A percentile compares a stretch with the other conserved stretches of the same genome.
Evolutionary conservation across 2,888 invertebrate species (phyloP).

Genomic region (Sphaerophoria taeniata): DNA sequence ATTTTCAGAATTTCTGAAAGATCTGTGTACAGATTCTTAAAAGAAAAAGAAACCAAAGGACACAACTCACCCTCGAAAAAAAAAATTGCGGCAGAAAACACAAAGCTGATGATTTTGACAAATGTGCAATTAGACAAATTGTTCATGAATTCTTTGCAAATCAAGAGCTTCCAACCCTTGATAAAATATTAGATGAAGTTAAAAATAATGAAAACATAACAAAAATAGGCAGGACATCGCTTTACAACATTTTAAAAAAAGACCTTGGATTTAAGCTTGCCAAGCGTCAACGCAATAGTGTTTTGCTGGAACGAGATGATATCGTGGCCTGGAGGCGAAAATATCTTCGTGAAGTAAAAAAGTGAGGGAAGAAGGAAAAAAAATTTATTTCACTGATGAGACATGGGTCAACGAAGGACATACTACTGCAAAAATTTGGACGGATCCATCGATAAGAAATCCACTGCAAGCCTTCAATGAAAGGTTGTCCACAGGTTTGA

Average conservation of each 20-base stretch:
- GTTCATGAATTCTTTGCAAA: constrained; percentile 17
- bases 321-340: background rate
- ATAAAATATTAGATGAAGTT: background rate
- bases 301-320: constrained; percentile 4
- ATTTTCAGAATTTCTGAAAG: background rate
- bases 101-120: too few relatives aligned
- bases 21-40: background rate
- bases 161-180: constrained; percentile 5
- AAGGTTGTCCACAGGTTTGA: too few relatives aligned
- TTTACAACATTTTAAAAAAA: background rate
- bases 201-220: background rate
- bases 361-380: too few relatives aligned
- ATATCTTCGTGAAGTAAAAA: too few relatives aligned
- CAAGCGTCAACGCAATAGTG: constrained; percentile 11
- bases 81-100: background rate
- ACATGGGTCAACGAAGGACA: too few relatives aligned
- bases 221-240: background rate
- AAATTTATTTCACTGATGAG: too few relatives aligned
- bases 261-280: constrained; percentile 12
- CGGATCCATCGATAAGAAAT: too few relatives aligned
- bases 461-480: too few relatives aligned
- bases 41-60: background rate
- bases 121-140: too few relatives aligned
- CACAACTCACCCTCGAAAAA: constrained; percentile 21
- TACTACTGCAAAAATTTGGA: too few relatives aligned